Evolutionary conservation across 1,140 invertebrate genomes (phyloP), one percentile per base, ranked within the genome.

Genomic region (Lucilia sericata): DNA sequence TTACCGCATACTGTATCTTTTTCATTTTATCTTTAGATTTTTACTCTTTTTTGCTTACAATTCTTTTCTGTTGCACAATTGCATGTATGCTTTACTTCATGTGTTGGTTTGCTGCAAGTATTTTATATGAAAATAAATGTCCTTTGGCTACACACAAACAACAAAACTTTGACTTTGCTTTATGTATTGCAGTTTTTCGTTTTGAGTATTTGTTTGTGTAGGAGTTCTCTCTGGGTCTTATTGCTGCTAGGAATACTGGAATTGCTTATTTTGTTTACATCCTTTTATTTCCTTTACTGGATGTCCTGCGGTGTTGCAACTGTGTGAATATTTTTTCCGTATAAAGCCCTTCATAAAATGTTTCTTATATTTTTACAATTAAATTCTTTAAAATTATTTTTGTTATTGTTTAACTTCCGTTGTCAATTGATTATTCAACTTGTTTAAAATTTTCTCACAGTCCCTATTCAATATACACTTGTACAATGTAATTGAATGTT

Each of bases 1-100:
- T 49, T 80, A 14, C 76, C 42, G 76, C 42, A 80, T 80, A 21
- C 76, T 51, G 65, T 70, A 70, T 70, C 65, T 70, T 70, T 70
- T 12, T 21, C 19, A 70, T 25, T 70, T 21, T 25, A 70, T 70
- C 65, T 70, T 21, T 60, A n/a, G 55, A 17, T 0, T 60, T 4
- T 9, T 14, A 13, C 14, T 9, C 51, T 17, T 60, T 14, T 60
- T 60, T 60, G 0, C 55, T 14, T 60, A n/a, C 55, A 60, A n/a
- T 5, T 60, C 55, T 30, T n/a, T 30, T 0, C 42, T 42, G 42
- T 42, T 42, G 42, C 42, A 30, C 25, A 30, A 30, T 30, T 42
- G 42, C 42, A 8, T 42, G 5, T 42, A 8, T 36, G 8, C 36
- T 36, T 36, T 8, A 36, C 8, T 36, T 36, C 36, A 36, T 42